Base-by-base conservation (phyloP, 2,797 vertebrate genomes). In the Lutjanus campechanus region DNA sequence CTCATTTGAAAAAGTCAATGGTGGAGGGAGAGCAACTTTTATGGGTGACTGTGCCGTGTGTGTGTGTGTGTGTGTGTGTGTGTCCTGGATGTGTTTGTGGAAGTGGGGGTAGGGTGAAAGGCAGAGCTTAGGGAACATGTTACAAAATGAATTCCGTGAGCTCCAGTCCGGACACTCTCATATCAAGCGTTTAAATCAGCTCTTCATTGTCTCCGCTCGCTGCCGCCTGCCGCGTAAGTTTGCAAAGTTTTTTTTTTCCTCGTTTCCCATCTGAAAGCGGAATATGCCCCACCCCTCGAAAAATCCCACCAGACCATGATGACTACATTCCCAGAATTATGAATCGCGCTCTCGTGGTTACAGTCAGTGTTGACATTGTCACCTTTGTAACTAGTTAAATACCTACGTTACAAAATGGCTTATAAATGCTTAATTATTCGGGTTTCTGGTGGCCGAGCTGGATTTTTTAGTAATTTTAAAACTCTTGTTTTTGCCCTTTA, bases 231-330 rank as follows among this genome's bases (percentile, higher is more conserved):
- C 77, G 90, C 78, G 44, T 84, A 92, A 94, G 84, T 95, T 94
- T 76, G 88, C 84, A 77, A 92, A 95, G 92, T 93, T 94, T 90
- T 86, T 80, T 15, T 50, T 19, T 61, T 58, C 66, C 84, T 86
- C 22, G 73, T 92, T 91, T 92, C 89, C 81, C 81, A 87, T 89
- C 82, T 87, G 89, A 88, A 89, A 92, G 87, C 89, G 84, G 81
- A 89, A 88, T 83, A 92, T 88, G 95, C 95, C 95, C 94, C 95
- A 94, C 96, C 96, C 95, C 95, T 95, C 17, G 77, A 91, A 93
- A 94, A 90, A 93, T 86, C 92, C 86, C 92, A 92, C 90, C 91
- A 87, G 77, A 90, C 85, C 88, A 82, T 58, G 81, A 77, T 84
- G 91, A 92, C 89, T 79, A 73, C 89, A 86, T 91, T 91, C 86